A percentile compares a stretch with the other conserved stretches of the same genome.
phyloP scores from a whole-genome alignment of 2,113 vertebrate genomes.

The Chaetops frenatus region DNA sequence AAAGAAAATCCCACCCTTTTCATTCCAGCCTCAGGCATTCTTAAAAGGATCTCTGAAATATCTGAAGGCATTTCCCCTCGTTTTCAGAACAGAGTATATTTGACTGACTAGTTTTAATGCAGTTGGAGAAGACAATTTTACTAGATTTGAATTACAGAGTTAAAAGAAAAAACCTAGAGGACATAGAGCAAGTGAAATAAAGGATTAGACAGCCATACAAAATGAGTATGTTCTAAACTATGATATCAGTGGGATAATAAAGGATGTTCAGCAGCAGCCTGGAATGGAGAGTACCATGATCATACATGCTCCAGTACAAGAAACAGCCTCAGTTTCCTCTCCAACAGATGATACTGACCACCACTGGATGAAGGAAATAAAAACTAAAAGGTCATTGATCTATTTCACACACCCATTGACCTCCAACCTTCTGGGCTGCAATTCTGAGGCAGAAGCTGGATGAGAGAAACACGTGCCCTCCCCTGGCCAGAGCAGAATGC shows the following conservation, averaged over 20 bases:
- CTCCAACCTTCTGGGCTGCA: neutral
- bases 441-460: neutral
- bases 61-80: neutral
- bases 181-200: neutral
- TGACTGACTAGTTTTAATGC: neutral
- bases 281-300: neutral
- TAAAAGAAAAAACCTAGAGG: neutral
- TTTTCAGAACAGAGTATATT: neutral
- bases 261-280: neutral
- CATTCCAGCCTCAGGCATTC: neutral
- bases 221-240: neutral
- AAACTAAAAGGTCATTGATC: neutral
- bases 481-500: neutral
- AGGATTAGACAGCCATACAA: neutral
- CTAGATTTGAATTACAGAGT: neutral
- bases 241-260: neutral
- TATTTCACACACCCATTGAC: neutral
- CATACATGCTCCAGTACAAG: neutral
- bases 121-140: neutral
- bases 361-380: neutral
- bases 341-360: neutral
- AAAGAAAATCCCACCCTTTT: neutral
- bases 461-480: rapidly evolving
- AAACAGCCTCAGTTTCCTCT: neutral
- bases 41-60: neutral